Evolutionary conservation across 1,140 invertebrate genomes (phyloP).

Genomic region (Drosophila oshimai): DNA sequence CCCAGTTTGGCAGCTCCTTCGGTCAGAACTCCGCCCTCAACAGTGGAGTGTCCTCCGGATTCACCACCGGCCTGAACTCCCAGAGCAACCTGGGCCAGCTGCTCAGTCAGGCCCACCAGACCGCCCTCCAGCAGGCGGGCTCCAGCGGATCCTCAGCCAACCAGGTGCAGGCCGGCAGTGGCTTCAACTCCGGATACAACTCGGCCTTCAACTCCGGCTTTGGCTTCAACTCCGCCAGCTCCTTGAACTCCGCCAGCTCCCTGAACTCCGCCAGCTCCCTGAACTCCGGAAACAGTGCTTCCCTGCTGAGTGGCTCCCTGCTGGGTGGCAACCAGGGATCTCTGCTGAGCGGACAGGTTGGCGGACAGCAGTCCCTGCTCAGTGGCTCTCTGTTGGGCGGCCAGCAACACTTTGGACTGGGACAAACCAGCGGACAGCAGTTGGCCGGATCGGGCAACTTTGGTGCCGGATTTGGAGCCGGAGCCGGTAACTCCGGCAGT

Average conservation of each 20-base stretch:
- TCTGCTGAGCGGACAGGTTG: slow-evolving; percentile 17
- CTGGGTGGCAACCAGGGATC: slow-evolving; percentile 33
- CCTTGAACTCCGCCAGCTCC: slow-evolving; percentile 41
- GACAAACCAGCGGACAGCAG: slow-evolving; percentile 23
- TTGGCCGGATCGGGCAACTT: slow-evolving; percentile 30
- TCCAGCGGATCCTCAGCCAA: slow-evolving; percentile 15
- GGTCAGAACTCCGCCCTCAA: slow-evolving; percentile 43
- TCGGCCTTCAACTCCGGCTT: slow-evolving; percentile 39
- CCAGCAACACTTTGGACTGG: slow-evolving; percentile 33
- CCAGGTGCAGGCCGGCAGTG: slow-evolving; percentile 25
- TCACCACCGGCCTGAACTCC: background rate
- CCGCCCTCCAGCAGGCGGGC: slow-evolving; percentile 48
- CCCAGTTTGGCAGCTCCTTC: slow-evolving; percentile 20
- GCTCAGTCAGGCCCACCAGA: slow-evolving; percentile 55
- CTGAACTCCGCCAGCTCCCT: slow-evolving; percentile 34
- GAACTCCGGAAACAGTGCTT: slow-evolving; percentile 36
- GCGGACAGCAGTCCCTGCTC: slow-evolving; percentile 25
- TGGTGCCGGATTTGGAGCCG: slow-evolving; percentile 32
- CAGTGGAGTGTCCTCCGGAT: too few relatives aligned
- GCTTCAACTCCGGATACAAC: slow-evolving; percentile 19
- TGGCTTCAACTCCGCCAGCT: slow-evolving; percentile 40
- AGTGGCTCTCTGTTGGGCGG: slow-evolving; percentile 23
- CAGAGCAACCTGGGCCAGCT: slow-evolving; percentile 16
- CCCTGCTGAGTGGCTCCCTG: slow-evolving; percentile 27
- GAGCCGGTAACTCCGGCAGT: slow-evolving; percentile 30